phyloP scores from a whole-genome alignment of 2,888 invertebrate species.

The Heliothis peltigera region DNA sequence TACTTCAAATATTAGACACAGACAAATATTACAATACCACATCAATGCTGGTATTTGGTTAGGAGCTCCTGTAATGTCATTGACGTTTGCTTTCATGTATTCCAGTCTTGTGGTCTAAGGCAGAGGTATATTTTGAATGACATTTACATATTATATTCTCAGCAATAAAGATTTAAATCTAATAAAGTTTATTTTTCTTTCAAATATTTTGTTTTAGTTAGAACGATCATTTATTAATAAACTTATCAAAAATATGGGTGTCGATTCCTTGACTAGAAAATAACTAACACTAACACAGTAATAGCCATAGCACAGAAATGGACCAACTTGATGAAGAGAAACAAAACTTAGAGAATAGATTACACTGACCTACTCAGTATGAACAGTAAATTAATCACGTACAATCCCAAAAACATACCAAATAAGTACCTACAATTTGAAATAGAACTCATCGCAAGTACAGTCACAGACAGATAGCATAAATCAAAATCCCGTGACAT shows the following conservation, averaged over 20 bases:
- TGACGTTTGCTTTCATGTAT: conserved; percentile 13
- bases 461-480: conserved; percentile 29
- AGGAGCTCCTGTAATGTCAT: conserved; percentile 22
- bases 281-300: too few species aligned
- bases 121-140: background rate
- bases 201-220: too few species aligned
- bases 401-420: background rate
- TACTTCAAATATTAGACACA: conserved; percentile 7
- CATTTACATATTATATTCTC: too few species aligned
- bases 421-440: conserved; percentile 10
- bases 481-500: conserved; percentile 49
- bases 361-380: background rate
- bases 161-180: too few species aligned
- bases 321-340: background rate
- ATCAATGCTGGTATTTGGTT: conserved; percentile 24
- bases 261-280: too few species aligned
- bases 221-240: too few species aligned
- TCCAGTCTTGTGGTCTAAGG: conserved; percentile 6
- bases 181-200: too few species aligned
- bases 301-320: too few species aligned
- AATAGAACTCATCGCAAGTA: conserved; percentile 21
- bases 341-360: background rate
- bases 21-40: conserved; percentile 13
- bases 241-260: too few species aligned
- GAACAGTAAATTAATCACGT: background rate